phyloP scores from a whole-genome alignment of 2,888 invertebrate species.

The Phoronis australis region DNA sequence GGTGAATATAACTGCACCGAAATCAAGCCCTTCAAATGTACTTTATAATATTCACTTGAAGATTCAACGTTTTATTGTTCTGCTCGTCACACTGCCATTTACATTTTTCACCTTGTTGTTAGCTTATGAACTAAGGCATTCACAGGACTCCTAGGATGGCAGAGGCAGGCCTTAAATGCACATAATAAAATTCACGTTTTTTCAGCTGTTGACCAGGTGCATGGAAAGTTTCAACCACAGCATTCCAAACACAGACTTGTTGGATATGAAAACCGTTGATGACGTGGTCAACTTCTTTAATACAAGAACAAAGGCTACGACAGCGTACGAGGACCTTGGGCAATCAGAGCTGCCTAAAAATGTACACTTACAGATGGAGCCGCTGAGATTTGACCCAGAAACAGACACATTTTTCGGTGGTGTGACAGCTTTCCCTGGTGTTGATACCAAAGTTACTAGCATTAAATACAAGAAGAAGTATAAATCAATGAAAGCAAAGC shows the following conservation, averaged over 20 bases:
- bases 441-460: conserved; percentile 78
- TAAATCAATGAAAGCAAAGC: conserved; percentile 9
- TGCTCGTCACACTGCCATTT: too few relatives aligned
- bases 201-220: conserved; percentile 64
- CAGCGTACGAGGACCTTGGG: conserved; percentile 34
- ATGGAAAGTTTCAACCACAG: conserved; percentile 68
- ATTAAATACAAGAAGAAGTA: conserved; percentile 78
- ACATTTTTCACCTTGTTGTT: too few relatives aligned
- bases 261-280: conserved; percentile 66
- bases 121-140: too few relatives aligned
- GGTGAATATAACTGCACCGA: too few relatives aligned
- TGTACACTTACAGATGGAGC: conserved; percentile 75
- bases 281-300: conserved; percentile 37
- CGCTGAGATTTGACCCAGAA: conserved; percentile 77
- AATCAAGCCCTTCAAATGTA: too few relatives aligned
- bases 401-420: conserved; percentile 70
- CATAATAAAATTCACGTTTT: too few relatives aligned
- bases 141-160: too few relatives aligned
- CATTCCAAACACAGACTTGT: conserved; percentile 78
- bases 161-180: too few relatives aligned
- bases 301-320: conserved; percentile 30
- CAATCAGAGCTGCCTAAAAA: conserved; percentile 73
- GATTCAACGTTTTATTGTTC: too few relatives aligned
- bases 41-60: too few relatives aligned
- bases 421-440: conserved; percentile 75